Evolutionary conservation across 2,113 vertebrate genomes (phyloP).

Genomic region (Embiotoca jacksoni): DNA sequence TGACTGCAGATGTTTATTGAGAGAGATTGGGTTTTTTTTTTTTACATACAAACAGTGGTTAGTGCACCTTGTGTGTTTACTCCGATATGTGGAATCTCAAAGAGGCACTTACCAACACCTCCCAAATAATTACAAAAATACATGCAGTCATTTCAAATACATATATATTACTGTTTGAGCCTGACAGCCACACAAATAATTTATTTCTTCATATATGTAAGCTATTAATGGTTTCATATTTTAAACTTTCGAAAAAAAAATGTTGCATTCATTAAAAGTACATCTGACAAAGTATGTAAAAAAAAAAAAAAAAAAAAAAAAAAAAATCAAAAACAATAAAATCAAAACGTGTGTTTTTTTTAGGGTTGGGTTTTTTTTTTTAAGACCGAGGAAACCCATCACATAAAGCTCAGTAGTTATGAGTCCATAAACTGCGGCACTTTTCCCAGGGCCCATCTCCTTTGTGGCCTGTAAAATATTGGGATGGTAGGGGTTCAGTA

Average conservation of each 20-base stretch:
- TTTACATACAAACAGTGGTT: conserved; percentile 33
- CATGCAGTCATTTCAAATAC: background rate
- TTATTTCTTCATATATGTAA: background rate
- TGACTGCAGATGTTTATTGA: conserved; percentile 50
- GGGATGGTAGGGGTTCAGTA: conserved; percentile 53
- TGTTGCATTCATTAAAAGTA: background rate
- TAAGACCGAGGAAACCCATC: background rate
- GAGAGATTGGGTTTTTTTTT: conserved; percentile 6
- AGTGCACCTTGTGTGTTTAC: conserved; percentile 27
- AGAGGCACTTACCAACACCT: conserved; percentile 8
- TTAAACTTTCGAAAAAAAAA: background rate
- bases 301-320: no score
- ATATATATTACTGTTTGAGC: background rate
- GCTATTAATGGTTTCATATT: background rate
- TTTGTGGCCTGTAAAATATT: conserved; percentile 45
- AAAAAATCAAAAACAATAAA: no score
- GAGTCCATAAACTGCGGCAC: conserved; percentile 29
- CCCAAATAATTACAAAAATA: background rate
- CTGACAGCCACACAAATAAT: background rate
- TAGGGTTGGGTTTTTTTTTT: background rate
- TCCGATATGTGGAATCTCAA: conserved; percentile 5
- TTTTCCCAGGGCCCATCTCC: conserved; percentile 35
- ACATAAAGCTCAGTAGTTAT: conserved; percentile 15
- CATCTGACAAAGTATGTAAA: background rate
- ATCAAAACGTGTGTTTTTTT: background rate